phyloP scores from a whole-genome alignment of 2,797 vertebrate species.

The Strix occidentalis region DNA sequence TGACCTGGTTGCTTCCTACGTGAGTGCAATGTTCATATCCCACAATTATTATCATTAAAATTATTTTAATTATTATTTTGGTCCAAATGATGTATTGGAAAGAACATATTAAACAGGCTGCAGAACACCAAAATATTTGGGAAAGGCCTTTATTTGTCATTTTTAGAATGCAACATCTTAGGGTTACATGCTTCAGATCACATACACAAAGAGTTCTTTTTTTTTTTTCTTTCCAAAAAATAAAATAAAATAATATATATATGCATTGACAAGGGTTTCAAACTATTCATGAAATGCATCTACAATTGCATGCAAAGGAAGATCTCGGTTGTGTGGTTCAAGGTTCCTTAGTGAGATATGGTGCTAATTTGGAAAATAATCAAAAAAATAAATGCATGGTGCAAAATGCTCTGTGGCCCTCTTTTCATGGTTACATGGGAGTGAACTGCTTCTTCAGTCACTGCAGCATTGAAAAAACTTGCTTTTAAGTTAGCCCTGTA shows the following conservation, averaged over 20 bases:
- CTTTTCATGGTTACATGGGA: conserved; percentile 93
- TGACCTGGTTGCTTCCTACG: conserved; percentile 74
- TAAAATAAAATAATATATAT: conserved; percentile 82
- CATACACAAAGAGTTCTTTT: conserved; percentile 93
- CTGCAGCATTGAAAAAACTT: conserved; percentile 97
- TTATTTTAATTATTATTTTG: conserved; percentile 55
- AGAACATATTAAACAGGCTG: conserved; percentile 89
- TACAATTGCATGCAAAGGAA: conserved; percentile 93
- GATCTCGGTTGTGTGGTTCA: conserved; percentile 75
- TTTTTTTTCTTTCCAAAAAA: conserved; percentile 76
- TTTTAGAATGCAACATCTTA: conserved; percentile 98
- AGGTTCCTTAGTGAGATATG: conserved; percentile 88
- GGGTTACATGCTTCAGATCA: conserved; percentile 98
- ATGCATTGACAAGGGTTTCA: conserved; percentile 93
- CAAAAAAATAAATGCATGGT: conserved; percentile 86
- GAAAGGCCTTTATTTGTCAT: conserved; percentile 99
- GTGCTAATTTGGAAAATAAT: conserved; percentile 83
- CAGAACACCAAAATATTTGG: conserved; percentile 96
- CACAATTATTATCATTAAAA: conserved; percentile 46
- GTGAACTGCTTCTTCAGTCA: conserved; percentile 97
- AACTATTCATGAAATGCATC: conserved; percentile 90
- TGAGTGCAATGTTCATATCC: conserved; percentile 65
- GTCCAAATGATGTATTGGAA: conserved; percentile 69
- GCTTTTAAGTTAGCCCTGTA: conserved; percentile 99
- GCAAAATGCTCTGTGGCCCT: conserved; percentile 89